Base-by-base conservation (phyloP, 2,797 vertebrate species). In the Florisuga fusca region DNA sequence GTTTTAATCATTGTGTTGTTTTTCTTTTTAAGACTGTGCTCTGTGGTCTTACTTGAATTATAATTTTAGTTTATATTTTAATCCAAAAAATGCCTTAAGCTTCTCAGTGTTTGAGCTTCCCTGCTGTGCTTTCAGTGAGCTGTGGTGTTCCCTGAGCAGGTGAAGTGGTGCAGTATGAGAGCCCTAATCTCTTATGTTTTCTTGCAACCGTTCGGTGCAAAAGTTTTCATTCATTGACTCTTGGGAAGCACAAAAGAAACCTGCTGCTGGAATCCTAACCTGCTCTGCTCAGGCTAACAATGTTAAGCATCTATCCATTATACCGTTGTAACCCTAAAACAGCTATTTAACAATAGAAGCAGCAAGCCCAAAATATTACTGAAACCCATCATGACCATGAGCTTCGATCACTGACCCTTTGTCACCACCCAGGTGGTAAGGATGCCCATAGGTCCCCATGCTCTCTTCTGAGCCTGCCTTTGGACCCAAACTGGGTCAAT, bases 191-290 rank as follows among this genome's bases (percentile, higher is more conserved):
- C 89, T 87, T 93, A 71, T 15, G 11, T 95, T 84, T 89, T 69
- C 61, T 84, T 72, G 41, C 88, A 91, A 36, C 71, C 43, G 15
- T 90, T 68, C 77, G 71, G 76, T 62, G 77, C 82, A 85, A 46
- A 80, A 43, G 38, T 84, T 94, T 84, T 94, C 4, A 15, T 64
- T 83, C 36, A 4, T 74, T 64, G 90, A 67, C 81, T 95, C 57
- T 94, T 84, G 90, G 78, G 94, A 97, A 97, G 94, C 97, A 96
- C 18, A 59, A 93, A 93, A 91, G 87, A 91, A 96, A 95, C 86
- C 93, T 92, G 84, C 89, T 94, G 90, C 96, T 94, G 86, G 88
- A 84, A 94, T 95, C 79, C 51, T 84, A 7, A 54, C 77, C 84
- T 71, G 64, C 64, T 96, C 29, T 85, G 90, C 97, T 96, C 93